A percentile compares a stretch with the other conserved stretches of the same genome.
phyloP scores from a whole-genome alignment of 2,113 vertebrate genomes.

The Dipodomys stephensi region DNA sequence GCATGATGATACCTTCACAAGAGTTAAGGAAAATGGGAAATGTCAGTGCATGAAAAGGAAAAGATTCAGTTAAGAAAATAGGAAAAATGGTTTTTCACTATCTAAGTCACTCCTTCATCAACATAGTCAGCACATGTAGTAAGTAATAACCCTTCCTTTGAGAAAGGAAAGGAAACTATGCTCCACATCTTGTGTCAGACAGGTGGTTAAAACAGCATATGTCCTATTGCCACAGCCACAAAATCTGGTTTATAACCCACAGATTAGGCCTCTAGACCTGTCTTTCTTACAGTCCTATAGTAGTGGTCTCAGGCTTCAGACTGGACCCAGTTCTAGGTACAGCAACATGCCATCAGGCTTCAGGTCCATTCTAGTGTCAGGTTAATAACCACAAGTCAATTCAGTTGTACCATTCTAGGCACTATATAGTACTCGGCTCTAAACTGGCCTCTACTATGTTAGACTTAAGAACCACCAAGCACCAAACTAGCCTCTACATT shows the following conservation, averaged over 20 bases:
- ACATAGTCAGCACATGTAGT: neutral
- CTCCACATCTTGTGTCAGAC: neutral
- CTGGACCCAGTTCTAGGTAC: neutral
- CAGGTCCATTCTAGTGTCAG: neutral
- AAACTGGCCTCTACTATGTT: no score
- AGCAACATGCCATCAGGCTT: neutral
- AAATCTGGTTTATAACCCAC: neutral
- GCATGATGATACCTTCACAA: neutral
- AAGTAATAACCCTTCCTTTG: neutral
- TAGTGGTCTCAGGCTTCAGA: neutral
- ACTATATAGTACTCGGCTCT: neutral
- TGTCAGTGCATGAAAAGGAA: neutral
- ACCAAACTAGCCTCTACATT: neutral
- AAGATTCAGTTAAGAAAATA: neutral
- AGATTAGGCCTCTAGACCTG: neutral
- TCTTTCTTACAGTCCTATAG: no score
- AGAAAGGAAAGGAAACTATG: neutral
- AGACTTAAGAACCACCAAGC: neutral
- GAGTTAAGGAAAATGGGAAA: neutral
- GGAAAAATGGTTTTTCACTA: neutral
- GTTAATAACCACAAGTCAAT: neutral
- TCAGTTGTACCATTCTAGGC: neutral
- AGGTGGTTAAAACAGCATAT: neutral
- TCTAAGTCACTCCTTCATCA: neutral
- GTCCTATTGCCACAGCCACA: neutral